phyloP scores from a whole-genome alignment of 2,113 vertebrate species.

The Ptyas mucosa region DNA sequence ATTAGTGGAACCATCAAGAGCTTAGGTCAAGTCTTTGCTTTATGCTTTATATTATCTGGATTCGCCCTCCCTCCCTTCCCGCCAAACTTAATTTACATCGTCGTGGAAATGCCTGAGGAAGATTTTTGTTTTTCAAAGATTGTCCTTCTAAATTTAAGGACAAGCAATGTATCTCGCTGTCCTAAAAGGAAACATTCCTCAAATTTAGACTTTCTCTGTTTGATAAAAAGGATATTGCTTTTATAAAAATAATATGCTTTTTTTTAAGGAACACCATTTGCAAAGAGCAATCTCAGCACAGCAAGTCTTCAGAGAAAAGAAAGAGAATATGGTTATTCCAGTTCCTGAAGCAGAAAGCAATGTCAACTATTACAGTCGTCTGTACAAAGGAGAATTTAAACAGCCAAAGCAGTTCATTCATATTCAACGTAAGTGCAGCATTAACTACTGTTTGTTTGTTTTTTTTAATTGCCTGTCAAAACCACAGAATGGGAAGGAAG shows the following conservation, averaged over 20 bases:
- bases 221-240: neutral
- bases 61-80: neutral
- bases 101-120: neutral
- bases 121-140: neutral
- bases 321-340: slow-evolving; percentile 94
- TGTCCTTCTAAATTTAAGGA: neutral
- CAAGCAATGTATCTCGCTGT: neutral
- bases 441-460: neutral
- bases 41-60: neutral
- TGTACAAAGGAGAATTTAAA: slow-evolving; percentile 89
- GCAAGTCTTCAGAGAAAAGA: slow-evolving; percentile 92
- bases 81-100: neutral
- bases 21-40: neutral
- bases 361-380: slow-evolving; percentile 88
- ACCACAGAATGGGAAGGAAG: neutral
- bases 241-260: neutral
- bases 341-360: slow-evolving; percentile 90
- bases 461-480: neutral
- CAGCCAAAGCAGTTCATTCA: slow-evolving; percentile 94
- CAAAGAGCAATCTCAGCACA: slow-evolving; percentile 93
- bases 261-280: slow-evolving; percentile 89
- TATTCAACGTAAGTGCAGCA: slow-evolving; percentile 85
- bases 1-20: neutral
- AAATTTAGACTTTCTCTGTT: neutral
- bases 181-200: neutral